phyloP scores from a whole-genome alignment of 2,888 invertebrate genomes.

The Tinea pellionella region DNA sequence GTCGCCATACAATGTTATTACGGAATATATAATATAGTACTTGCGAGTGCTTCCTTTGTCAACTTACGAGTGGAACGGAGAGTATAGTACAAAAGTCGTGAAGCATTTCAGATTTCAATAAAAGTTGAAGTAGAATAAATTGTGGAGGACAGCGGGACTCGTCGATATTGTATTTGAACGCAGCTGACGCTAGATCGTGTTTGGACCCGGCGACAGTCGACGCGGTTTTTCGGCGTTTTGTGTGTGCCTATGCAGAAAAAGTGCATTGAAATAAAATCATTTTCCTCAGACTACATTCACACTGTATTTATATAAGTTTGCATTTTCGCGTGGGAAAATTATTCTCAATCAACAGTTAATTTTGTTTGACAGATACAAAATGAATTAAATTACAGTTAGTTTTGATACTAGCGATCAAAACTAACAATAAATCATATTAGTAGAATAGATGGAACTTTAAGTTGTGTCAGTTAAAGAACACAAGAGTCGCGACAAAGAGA shows the following conservation, averaged over 20 bases:
- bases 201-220: neutral
- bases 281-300: neutral
- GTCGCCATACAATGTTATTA: neutral
- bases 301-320: no score
- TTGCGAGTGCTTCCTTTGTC: conserved; percentile 12
- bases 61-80: neutral
- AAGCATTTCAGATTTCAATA: conserved; percentile 46
- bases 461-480: no score
- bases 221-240: neutral
- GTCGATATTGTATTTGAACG: conserved; percentile 33
- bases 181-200: conserved; percentile 34
- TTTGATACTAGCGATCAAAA: no score
- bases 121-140: conserved; percentile 54
- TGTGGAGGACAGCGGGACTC: conserved; percentile 25
- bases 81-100: conserved; percentile 3
- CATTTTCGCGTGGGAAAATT: no score
- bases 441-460: no score
- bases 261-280: neutral
- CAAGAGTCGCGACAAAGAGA: no score
- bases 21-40: neutral
- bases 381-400: no score
- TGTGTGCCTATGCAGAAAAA: neutral
- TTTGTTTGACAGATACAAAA: no score
- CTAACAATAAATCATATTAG: no score
- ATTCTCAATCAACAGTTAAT: no score